A percentile compares a stretch with the other conserved stretches of the same genome.
Conservation (phyloP, 2,797 vertebrate species). For the Ceryle rudis region DNA sequence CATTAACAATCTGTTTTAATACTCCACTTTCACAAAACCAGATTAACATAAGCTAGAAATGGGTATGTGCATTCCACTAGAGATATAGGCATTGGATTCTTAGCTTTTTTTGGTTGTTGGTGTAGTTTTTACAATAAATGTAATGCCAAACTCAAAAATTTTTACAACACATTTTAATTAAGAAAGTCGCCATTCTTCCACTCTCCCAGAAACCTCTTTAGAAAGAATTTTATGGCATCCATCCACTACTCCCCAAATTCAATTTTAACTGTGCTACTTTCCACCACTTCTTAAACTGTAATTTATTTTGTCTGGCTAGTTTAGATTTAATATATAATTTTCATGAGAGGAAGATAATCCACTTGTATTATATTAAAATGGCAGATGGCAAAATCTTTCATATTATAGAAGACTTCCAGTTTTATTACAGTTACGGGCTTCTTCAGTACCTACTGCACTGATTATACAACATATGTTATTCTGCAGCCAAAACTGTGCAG, state of each 20-base stretch:
- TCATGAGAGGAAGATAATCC: conserved; percentile 50
- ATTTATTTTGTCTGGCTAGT: conserved; percentile 26
- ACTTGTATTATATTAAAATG: conserved; percentile 26
- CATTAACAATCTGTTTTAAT: conserved; percentile 62
- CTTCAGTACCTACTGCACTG: neutral
- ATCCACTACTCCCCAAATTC: conserved; percentile 1
- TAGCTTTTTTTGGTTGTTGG: neutral
- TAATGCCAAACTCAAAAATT: conserved; percentile 29
- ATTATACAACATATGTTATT: neutral
- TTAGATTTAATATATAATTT: conserved; percentile 52
- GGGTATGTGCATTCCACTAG: conserved; percentile 10
- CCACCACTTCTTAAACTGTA: neutral
- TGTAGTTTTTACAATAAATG: neutral
- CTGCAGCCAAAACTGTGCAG: neutral
- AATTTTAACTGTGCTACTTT: conserved; percentile 1
- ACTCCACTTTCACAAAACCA: conserved; percentile 59
- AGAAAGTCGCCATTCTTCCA: neutral
- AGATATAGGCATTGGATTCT: neutral
- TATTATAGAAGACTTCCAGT: neutral
- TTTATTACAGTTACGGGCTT: conserved; percentile 20
- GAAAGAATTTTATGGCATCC: conserved; percentile 14
- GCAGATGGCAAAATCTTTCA: conserved; percentile 60
- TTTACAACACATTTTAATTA: conserved; percentile 35
- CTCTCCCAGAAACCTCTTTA: conserved; percentile 10
- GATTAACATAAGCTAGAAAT: conserved; percentile 57